A percentile compares a stretch with the other conserved stretches of the same genome.
phyloP scores from a whole-genome alignment of 2,888 invertebrate species.

The Sepiola atlantica region DNA sequence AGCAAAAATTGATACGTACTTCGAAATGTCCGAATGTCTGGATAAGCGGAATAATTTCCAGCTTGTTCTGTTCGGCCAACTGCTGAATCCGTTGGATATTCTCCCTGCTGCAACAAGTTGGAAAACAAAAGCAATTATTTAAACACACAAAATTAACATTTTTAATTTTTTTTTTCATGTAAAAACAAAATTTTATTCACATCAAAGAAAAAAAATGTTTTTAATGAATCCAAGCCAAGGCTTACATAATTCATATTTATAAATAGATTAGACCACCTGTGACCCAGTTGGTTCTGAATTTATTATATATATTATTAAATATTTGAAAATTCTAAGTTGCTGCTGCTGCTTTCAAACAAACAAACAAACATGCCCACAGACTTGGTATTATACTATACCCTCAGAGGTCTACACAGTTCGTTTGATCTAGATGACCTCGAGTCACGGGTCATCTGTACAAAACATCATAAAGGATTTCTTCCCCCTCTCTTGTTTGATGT shows the following conservation, averaged over 20 bases:
- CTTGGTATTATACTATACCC: too few relatives aligned
- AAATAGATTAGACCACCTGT: background rate
- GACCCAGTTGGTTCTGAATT: background rate
- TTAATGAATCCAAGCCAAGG: background rate
- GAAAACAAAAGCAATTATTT: background rate
- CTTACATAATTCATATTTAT: background rate
- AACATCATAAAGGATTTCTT: too few relatives aligned
- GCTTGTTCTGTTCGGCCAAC: conserved; percentile 79
- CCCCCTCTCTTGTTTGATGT: too few relatives aligned
- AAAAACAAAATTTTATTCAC: background rate
- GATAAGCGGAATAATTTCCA: conserved; percentile 86
- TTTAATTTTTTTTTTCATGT: background rate
- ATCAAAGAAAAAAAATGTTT: background rate
- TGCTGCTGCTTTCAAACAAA: too few relatives aligned
- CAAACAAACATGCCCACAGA: too few relatives aligned
- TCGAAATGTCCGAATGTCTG: conserved; percentile 92
- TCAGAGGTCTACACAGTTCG: too few relatives aligned
- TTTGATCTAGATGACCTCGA: too few relatives aligned
- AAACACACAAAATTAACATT: background rate
- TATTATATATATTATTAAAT: too few relatives aligned
- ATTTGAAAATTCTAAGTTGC: too few relatives aligned
- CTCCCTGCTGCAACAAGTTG: conserved; percentile 59
- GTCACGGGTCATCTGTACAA: too few relatives aligned
- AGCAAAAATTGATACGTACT: conserved; percentile 58
- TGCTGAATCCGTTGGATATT: conserved; percentile 78